Evolutionary conservation across 2,797 vertebrate species (phyloP).

Genomic region (Phylloscopus collybita): DNA sequence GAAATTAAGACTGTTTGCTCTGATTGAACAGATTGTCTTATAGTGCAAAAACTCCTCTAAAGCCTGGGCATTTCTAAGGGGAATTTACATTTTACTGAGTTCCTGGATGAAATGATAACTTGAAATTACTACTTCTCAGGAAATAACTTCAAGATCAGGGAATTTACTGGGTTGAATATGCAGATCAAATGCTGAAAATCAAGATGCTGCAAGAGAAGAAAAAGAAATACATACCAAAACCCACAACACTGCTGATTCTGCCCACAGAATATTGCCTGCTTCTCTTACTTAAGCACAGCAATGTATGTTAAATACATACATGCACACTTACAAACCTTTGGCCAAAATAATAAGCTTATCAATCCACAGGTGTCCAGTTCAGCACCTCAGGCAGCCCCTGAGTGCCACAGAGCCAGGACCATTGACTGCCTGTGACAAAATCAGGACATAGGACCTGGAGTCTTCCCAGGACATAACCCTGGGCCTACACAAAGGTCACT

Average conservation of each 20-base stretch:
- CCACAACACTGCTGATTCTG: not conserved
- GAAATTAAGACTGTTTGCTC: not conserved
- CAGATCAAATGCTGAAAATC: not conserved
- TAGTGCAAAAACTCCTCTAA: not conserved
- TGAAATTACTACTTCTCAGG: not conserved
- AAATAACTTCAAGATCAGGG: not conserved
- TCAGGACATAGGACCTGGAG: not conserved
- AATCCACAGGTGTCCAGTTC: not conserved
- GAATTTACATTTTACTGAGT: not conserved
- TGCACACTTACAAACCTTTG: accelerated
- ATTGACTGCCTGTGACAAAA: not conserved
- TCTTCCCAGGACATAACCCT: not conserved
- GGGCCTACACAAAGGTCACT: not conserved
- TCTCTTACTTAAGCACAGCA: not conserved
- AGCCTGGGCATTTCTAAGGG: not conserved
- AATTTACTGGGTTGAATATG: not conserved
- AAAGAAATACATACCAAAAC: not conserved
- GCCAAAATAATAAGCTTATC: not conserved
- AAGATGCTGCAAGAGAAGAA: not conserved
- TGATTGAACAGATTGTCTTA: not conserved
- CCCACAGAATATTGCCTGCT: not conserved
- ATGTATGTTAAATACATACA: accelerated
- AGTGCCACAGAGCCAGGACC: not conserved
- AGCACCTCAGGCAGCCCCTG: not conserved
- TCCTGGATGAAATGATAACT: not conserved